Evolutionary conservation across 1,140 invertebrate species (phyloP), one percentile per base, ranked within the genome.

Genomic region (Trinorchestia longiramus): DNA sequence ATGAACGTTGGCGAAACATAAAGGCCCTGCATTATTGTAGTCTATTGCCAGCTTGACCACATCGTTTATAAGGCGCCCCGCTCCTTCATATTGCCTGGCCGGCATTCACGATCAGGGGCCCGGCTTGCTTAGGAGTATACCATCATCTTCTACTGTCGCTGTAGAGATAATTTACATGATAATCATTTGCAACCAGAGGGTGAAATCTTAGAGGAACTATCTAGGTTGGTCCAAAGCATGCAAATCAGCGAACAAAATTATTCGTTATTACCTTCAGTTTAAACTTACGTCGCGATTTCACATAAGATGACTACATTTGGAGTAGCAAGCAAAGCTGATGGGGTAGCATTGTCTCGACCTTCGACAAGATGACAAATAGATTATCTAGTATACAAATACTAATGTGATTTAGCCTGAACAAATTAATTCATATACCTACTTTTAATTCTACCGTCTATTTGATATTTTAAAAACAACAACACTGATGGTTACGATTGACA

Each of bases 21-120:
- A 94, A 94, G 92, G 92, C 92, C 92, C 92, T 94, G 92, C 92
- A 94, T 94, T 94, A 94, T 94, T 47, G 92, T 94, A 94, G 92
- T 43, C 43, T 94, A 94, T 94, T 94, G 92, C 92, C 43, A 43
- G 92, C 92, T 94, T 94, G 92, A 94, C 92, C 92, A 94, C 92
- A 47, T 94, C 92, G 44, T 94, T 94, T 45, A 47, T 94, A 94
- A 94, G 44, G 92, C 92, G 44, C 92, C 17, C 43, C 43, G 43
- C 92, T 94, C 43, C 92, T 94, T 44, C 92, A 94, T 94, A 11
- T 94, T 94, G 43, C 92, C 41, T 11, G 40, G 92, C 92, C 40
- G 44, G 41, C 88, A 90, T 90, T 90, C 88, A 90, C 88, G 88
- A 90, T 90, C 41, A 90, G 88, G 88, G n/a, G 88, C 88, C 15